Evolutionary conservation across 2,797 vertebrate species (phyloP).

Genomic region (Sphaeramia orbicularis): DNA sequence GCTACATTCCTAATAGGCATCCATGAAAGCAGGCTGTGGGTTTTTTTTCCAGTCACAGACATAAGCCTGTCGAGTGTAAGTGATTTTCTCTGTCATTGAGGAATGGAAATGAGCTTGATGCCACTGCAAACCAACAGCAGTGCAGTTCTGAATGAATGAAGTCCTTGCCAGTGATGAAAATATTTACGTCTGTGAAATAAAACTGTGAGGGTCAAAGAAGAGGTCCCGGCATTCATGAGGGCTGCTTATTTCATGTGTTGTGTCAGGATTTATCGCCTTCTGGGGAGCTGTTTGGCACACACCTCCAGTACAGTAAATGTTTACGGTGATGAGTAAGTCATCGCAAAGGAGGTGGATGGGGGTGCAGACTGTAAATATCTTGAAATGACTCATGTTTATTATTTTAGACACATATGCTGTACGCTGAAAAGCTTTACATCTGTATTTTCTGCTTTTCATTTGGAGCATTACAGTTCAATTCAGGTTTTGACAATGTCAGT

Average conservation of each 20-base stretch:
- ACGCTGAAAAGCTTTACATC: constrained; percentile 40
- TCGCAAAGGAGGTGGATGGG: constrained; percentile 37
- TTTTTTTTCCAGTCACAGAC: constrained; percentile 7
- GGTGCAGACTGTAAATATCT: constrained; percentile 58
- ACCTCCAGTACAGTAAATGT: constrained; percentile 73
- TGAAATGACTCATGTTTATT: constrained; percentile 65
- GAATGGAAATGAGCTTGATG: constrained; percentile 17
- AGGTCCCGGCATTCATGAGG: constrained; percentile 55
- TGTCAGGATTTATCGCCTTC: constrained; percentile 69
- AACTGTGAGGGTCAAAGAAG: constrained; percentile 55
- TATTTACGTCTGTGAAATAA: constrained; percentile 67
- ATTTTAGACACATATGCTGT: constrained; percentile 41
- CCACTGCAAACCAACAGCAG: constrained; percentile 10
- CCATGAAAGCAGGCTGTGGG: constrained; percentile 35
- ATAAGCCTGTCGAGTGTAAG: constrained; percentile 33
- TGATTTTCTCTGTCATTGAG: constrained; percentile 14
- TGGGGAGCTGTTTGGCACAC: constrained; percentile 61
- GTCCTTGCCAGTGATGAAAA: constrained; percentile 54
- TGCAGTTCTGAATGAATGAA: constrained; percentile 22
- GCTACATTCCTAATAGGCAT: constrained; percentile 42
- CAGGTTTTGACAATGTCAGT: no score
- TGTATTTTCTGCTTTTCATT: constrained; percentile 12
- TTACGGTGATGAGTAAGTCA: constrained; percentile 76
- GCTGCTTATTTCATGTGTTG: constrained; percentile 63
- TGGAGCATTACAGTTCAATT: not conserved